Evolutionary conservation across 2,113 vertebrate species (phyloP).

Genomic region (Kryptolebias marmoratus): DNA sequence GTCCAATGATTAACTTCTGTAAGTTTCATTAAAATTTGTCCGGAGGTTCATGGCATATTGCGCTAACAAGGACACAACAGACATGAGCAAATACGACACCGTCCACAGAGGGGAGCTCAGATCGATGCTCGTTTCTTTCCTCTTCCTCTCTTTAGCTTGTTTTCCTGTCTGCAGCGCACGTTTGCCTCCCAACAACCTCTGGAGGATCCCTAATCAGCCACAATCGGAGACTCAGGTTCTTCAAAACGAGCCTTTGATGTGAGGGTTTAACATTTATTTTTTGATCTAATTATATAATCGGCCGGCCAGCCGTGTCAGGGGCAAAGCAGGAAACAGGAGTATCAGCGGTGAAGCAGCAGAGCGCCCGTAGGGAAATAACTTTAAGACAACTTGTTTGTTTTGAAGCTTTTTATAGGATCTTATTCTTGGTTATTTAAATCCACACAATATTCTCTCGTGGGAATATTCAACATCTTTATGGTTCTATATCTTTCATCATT

Average conservation of each 20-base stretch:
- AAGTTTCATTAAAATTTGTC: too few species aligned
- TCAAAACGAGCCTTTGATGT: constrained; percentile 75
- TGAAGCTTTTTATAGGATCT: constrained; percentile 26
- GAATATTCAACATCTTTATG: neutral
- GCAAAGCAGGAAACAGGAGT: constrained; percentile 16
- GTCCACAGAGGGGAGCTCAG: too few species aligned
- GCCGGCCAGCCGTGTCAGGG: constrained; percentile 45
- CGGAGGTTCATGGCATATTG: too few species aligned
- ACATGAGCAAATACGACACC: too few species aligned
- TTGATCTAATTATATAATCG: constrained; percentile 68
- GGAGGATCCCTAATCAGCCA: constrained; percentile 66
- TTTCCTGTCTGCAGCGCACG: constrained; percentile 40
- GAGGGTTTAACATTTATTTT: constrained; percentile 64
- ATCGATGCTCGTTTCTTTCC: constrained; percentile 15
- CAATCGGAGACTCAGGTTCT: constrained; percentile 71
- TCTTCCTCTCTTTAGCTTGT: constrained; percentile 21
- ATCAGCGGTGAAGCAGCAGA: constrained; percentile 33
- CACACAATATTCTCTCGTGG: neutral
- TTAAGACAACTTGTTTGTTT: constrained; percentile 19
- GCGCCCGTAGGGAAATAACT: constrained; percentile 21
- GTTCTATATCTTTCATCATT: constrained; percentile 8
- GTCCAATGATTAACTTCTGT: too few species aligned
- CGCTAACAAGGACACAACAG: too few species aligned
- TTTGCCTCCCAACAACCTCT: constrained; percentile 43
- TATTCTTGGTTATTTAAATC: constrained; percentile 20